A percentile compares a stretch with the other conserved stretches of the same genome.
phyloP scores from a whole-genome alignment of 2,797 vertebrate species.

The Bovichtus diacanthus region DNA sequence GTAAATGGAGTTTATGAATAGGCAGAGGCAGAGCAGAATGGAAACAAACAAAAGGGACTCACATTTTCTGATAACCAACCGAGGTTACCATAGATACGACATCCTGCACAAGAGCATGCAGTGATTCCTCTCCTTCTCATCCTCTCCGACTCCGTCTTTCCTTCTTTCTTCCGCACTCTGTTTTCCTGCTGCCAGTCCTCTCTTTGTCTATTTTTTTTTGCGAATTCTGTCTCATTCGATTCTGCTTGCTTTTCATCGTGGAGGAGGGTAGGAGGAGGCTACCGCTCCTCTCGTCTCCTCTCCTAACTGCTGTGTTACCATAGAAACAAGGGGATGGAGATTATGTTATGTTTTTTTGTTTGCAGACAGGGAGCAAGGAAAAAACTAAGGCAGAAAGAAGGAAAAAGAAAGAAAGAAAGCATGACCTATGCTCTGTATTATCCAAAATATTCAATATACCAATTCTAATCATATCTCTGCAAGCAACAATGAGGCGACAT shows the following conservation, averaged over 20 bases:
- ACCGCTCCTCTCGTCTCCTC: conserved; percentile 58
- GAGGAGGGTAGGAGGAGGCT: conserved; percentile 70
- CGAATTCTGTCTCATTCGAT: conserved; percentile 56
- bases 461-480: background rate
- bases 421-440: background rate
- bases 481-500: too few relatives aligned
- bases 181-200: conserved; percentile 8
- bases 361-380: conserved; percentile 49
- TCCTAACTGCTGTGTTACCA: conserved; percentile 78
- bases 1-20: conserved; percentile 45
- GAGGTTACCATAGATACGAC: conserved; percentile 90
- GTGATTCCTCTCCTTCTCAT: conserved; percentile 67
- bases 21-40: conserved; percentile 41
- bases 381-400: conserved; percentile 10
- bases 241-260: conserved; percentile 62
- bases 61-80: conserved; percentile 70
- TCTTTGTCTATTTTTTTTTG: conserved; percentile 9
- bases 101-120: conserved; percentile 84
- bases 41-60: conserved; percentile 68
- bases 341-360: conserved; percentile 69
- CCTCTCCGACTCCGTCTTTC: conserved; percentile 7
- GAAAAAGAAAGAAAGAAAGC: background rate
- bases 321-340: conserved; percentile 84
- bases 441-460: background rate
- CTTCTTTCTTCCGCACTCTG: background rate